Evolutionary conservation across 2,113 vertebrate species (phyloP).

Genomic region (Andinoacara biseriatus): DNA sequence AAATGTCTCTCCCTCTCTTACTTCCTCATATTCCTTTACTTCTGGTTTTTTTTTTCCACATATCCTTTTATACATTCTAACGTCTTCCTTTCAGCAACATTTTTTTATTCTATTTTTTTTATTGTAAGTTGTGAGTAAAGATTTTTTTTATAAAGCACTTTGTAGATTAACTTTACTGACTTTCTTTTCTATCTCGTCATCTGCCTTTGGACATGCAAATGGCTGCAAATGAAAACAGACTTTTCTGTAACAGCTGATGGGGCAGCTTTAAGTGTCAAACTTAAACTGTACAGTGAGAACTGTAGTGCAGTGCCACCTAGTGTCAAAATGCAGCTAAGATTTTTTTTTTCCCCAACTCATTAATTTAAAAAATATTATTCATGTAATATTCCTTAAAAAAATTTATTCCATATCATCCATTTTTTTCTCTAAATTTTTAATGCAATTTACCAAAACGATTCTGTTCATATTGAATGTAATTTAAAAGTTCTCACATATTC

Average conservation of each 20-base stretch:
- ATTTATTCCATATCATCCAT: no score
- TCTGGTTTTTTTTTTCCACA: background rate
- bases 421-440: background rate
- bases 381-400: background rate
- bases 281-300: background rate
- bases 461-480: no score
- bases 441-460: background rate
- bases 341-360: background rate
- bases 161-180: background rate
- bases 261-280: background rate
- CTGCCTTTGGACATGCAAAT: background rate
- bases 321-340: constrained; percentile 41
- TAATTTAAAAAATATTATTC: background rate
- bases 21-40: background rate
- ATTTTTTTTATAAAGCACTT: background rate
- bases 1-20: constrained; percentile 9
- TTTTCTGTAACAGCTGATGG: background rate
- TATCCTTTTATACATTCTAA: background rate
- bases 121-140: background rate
- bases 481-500: background rate
- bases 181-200: background rate
- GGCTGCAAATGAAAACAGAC: constrained; percentile 5
- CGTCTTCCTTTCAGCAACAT: background rate
- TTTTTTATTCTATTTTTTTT: background rate
- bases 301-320: constrained; percentile 72